phyloP scores from a whole-genome alignment of 1,140 invertebrate genomes.

The Ceratitis capitata region DNA sequence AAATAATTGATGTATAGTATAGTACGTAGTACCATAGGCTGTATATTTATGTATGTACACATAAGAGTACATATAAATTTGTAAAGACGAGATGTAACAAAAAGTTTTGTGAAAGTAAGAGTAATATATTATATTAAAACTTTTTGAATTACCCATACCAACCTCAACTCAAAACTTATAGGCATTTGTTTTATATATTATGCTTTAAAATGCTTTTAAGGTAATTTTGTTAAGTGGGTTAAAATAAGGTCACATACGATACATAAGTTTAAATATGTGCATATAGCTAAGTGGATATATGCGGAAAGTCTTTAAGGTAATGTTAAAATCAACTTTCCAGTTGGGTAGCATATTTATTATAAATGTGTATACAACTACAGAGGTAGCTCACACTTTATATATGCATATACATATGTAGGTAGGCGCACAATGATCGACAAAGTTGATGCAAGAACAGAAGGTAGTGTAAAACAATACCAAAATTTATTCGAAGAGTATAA shows the following conservation, averaged over 20 bases:
- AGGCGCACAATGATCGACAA: neutral
- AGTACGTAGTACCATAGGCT: too few species aligned
- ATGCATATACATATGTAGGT: neutral
- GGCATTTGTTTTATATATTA: too few species aligned
- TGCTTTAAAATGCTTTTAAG: too few species aligned
- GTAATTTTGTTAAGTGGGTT: neutral
- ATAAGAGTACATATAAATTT: too few species aligned
- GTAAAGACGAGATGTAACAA: too few species aligned
- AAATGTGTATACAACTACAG: neutral
- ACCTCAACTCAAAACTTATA: too few species aligned
- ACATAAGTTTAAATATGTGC: neutral
- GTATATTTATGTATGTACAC: too few species aligned
- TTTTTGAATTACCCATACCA: too few species aligned
- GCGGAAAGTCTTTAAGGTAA: neutral
- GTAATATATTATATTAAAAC: too few species aligned
- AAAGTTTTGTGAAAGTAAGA: too few species aligned
- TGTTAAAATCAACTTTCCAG: neutral
- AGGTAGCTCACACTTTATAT: neutral
- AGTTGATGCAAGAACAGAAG: constrained; percentile 1
- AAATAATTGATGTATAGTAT: too few species aligned
- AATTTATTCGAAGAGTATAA: neutral
- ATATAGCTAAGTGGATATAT: too few species aligned
- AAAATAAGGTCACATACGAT: neutral
- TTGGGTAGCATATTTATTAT: neutral
- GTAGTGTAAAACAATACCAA: neutral